Percentiles rank a stretch among this genome's conserved stretches.
Evolutionary conservation across 1,140 invertebrate genomes (phyloP).

Genomic region (Orius insidiosus): DNA sequence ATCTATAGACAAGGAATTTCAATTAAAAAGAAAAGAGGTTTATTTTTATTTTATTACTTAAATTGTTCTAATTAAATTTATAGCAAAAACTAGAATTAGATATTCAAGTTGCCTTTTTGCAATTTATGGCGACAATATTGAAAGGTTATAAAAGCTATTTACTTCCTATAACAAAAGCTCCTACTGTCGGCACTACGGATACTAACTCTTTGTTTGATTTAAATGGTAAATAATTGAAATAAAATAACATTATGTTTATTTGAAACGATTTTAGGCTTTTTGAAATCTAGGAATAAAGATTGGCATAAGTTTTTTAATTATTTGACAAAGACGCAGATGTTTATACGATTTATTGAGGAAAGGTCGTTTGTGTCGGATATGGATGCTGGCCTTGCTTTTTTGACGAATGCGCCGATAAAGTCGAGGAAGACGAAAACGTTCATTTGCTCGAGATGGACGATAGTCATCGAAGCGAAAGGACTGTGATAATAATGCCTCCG

Average conservation of each 20-base stretch:
- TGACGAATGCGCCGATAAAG: constrained; percentile 85
- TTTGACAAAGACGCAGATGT: constrained; percentile 89
- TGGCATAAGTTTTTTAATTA: constrained; percentile 82
- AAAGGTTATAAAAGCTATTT: constrained; percentile 82
- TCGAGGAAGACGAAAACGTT: constrained; percentile 34
- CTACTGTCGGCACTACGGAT: constrained; percentile 84
- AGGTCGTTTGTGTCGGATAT: constrained; percentile 94
- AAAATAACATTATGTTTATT: not conserved
- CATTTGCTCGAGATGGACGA: constrained; percentile 60
- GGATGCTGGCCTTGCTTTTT: constrained; percentile 90
- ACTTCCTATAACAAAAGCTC: constrained; percentile 86
- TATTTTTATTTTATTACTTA: not conserved
- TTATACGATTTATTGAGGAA: constrained; percentile 96
- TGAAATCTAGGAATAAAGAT: constrained; percentile 51
- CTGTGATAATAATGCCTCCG: constrained; percentile 91
- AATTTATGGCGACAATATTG: constrained; percentile 86
- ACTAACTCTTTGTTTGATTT: constrained; percentile 89
- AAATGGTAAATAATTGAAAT: constrained; percentile 41
- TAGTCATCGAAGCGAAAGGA: constrained; percentile 63
- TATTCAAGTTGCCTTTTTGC: constrained; percentile 93
- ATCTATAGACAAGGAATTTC: constrained; percentile 50
- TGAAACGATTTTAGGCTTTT: constrained; percentile 31
- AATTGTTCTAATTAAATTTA: constrained; percentile 20
- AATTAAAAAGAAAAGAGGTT: constrained; percentile 50
- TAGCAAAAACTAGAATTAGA: constrained; percentile 69